A percentile compares a stretch with the other conserved stretches of the same genome.
phyloP scores from a whole-genome alignment of 2,888 invertebrate genomes.

The Standfussiana lucernea region DNA sequence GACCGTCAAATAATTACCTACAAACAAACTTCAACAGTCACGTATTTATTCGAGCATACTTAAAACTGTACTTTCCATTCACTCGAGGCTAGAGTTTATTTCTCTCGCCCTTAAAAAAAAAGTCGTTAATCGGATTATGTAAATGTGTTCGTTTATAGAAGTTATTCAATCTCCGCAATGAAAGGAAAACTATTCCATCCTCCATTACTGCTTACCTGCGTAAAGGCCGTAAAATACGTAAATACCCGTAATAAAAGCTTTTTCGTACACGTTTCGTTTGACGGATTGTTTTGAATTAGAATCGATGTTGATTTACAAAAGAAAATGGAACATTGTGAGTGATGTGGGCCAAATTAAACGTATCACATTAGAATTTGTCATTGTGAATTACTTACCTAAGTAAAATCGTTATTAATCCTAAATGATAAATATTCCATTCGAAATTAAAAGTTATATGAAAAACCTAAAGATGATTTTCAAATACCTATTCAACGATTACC shows the following conservation, averaged over 20 bases:
- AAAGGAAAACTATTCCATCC: conserved; percentile 48
- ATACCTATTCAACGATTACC: no score
- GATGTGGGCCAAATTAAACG: conserved; percentile 3
- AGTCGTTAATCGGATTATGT: conserved; percentile 46
- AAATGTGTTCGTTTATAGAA: conserved; percentile 42
- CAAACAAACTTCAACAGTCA: neutral
- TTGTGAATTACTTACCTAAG: no score
- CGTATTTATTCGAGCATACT: neutral
- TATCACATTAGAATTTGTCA: neutral
- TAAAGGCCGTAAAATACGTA: conserved; percentile 15
- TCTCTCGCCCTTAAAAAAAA: conserved; percentile 10
- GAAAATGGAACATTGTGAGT: neutral
- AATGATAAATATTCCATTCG: no score
- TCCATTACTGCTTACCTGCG: conserved; percentile 4
- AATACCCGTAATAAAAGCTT: conserved; percentile 31
- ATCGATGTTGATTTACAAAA: neutral
- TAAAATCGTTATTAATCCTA: neutral
- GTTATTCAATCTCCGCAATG: conserved; percentile 42
- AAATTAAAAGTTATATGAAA: no score
- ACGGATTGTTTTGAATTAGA: conserved; percentile 23
- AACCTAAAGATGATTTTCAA: no score
- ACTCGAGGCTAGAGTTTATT: conserved; percentile 16
- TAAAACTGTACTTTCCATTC: neutral
- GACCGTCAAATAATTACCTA: neutral
- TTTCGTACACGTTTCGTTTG: conserved; percentile 17